Base-by-base conservation (phyloP, 2,888 invertebrate species). In the Vannuccia rotundouncinata region DNA sequence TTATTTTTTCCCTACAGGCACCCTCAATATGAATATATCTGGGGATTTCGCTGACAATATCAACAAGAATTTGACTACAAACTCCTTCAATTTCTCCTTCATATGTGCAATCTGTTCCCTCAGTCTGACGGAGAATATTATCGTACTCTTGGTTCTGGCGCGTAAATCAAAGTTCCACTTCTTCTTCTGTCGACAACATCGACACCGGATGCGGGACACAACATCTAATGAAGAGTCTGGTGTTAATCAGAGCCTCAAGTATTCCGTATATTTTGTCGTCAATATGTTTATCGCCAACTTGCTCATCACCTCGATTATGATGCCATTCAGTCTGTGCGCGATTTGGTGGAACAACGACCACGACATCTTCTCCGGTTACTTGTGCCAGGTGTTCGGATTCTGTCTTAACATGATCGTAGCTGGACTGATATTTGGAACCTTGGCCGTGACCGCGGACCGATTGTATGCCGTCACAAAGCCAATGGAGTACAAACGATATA, bases 181-280 rank as follows among this genome's bases (percentile, higher is more conserved):
- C 25, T 22, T 5, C 17, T 66, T 66, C 66, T 66, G 66, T 22
- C 13, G 25, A 22, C 66, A 22, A 22, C 66, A 66, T 22, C 66
- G 66, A 22, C 22, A 5, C 2, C 66, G 66, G 25, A 66, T 22
- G 25, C 66, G 66, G 2, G 66, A 66, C 45, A 45, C 5, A 45
- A 22, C 66, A 22, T 13, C 5, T 22, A 66, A 66, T 22, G 25
- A 22, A 13, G 66, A 66, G 2, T 66, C 66, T 66, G 66, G 66
- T 13, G 22, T 66, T 5, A 66, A 27, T 22, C 66, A 66, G 25
- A 66, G 25, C 25, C 66, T 66, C 5, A 66, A 66, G 66, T 66
- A 66, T 22, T 66, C 66, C 66, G 66, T 22, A 5, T 75, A 75
- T 27, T 75, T 75, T 75, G 75, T 75, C 2, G 75, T 75, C 75